Base-by-base conservation (phyloP, 2,888 invertebrate species). In the Sarcophaga subvicina region DNA sequence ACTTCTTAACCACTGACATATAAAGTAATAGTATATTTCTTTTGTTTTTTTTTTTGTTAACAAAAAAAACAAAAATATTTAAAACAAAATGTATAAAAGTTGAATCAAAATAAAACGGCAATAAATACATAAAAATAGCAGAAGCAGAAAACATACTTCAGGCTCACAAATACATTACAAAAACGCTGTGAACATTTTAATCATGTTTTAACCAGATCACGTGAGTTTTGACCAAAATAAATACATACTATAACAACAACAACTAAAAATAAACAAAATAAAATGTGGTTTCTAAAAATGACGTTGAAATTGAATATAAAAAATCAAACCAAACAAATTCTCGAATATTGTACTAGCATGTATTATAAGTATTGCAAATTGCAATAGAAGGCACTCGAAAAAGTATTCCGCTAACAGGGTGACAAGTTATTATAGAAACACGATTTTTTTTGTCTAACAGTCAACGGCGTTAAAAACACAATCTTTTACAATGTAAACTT, bases 211-310 rank as follows among this genome's bases (percentile, higher is more conserved):
- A 76, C 20, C 70, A 60, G 37, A 81, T 82, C 87, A 81, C 87
- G 81, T 87, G 87, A 84, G 76, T 76, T 82, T 84, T 87, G 78
- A 79, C 83, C 83, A 81, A 75, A 45, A 80, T 79, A 14, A 54
- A 54, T 14, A 17, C 12, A 54, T 54, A 54, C 17, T 4, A 54
- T 49, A 49, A 49, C 37, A 37, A 37, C 37, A 37, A 37, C 10
- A 37, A 37, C 6, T 10, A 10, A 37, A 37, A 1, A 37, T 37
- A 37, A 37, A 37, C 10, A 47, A 72, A 80, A 80, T 64, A 60
- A 75, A 80, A 66, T 71, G 80, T 70, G 69, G 20, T 64, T 75
- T 62, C 20, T 0, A 37, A 62, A 45, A 63, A 4, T n/a, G 1
- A 27, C 27, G 63, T 49, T 49, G 17, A 54, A 49, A 20, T 77